Conservation (phyloP, 2,113 vertebrate genomes). For the Podocnemis expansa region DNA sequence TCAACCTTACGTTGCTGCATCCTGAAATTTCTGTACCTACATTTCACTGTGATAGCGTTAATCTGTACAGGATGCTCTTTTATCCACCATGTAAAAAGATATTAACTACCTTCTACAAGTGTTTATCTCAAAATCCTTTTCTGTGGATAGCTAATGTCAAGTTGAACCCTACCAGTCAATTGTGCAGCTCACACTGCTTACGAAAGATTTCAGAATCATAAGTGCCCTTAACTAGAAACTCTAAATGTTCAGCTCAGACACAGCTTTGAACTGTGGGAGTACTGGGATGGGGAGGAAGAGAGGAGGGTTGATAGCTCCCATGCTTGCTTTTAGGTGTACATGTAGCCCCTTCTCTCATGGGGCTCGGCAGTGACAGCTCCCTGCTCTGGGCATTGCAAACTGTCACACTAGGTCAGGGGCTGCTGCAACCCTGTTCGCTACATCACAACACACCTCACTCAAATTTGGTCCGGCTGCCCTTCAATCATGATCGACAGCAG, state of each 20-base stretch:
- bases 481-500: neutral
- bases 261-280: neutral
- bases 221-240: neutral
- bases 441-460: neutral
- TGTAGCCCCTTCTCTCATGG: neutral
- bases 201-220: neutral
- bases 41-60: neutral
- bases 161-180: neutral
- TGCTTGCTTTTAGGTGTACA: neutral
- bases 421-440: neutral
- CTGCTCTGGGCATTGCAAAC: neutral
- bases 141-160: neutral
- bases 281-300: neutral
- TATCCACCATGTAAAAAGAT: neutral
- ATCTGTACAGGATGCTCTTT: neutral
- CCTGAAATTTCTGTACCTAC: neutral
- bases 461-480: neutral
- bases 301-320: neutral
- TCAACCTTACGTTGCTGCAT: neutral
- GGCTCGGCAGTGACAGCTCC: neutral
- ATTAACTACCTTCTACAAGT: neutral
- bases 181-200: neutral
- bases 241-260: neutral
- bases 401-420: neutral
- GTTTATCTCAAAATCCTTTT: neutral